Percentiles rank a stretch among this genome's conserved stretches.
Conservation (phyloP, 2,888 invertebrate genomes). For the Noctua comes region DNA sequence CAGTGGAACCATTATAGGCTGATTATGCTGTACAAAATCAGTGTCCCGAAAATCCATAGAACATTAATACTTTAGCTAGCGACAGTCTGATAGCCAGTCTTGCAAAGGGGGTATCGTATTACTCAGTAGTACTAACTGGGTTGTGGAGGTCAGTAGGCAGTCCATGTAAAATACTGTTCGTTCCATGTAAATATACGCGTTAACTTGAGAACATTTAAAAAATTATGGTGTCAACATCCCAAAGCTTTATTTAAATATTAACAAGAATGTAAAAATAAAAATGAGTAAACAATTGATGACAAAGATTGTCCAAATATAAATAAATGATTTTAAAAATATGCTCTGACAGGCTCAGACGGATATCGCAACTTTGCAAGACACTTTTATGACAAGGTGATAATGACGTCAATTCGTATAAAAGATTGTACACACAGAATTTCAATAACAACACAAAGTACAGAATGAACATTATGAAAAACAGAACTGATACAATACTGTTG, state of each 20-base stretch:
- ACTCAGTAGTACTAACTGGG: background rate
- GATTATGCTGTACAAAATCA: background rate
- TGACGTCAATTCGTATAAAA: constrained; percentile 48
- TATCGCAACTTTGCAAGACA: constrained; percentile 34
- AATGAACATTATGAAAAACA: constrained; percentile 30
- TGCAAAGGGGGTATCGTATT: background rate
- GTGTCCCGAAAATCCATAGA: background rate
- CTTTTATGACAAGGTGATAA: constrained; percentile 29
- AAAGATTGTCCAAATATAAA: constrained; percentile 37
- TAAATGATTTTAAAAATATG: constrained; percentile 23
- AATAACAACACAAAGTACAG: constrained; percentile 3
- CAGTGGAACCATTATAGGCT: too few species aligned
- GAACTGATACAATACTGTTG: constrained; percentile 7
- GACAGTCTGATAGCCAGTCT: background rate
- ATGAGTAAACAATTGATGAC: constrained; percentile 25
- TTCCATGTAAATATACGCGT: background rate
- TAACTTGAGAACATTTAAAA: background rate
- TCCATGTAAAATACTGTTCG: background rate
- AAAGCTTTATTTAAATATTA: background rate
- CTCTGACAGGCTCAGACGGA: constrained; percentile 12
- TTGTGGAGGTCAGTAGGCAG: background rate
- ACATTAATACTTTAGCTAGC: background rate
- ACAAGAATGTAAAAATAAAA: constrained; percentile 26
- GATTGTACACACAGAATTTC: constrained; percentile 23
- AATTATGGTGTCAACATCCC: background rate